These are phyloP conservation scores for Ictalurus furcatus DNA, from an alignment of 2,113 vertebrate genomes.

Conservation along the genomic window DNA sequence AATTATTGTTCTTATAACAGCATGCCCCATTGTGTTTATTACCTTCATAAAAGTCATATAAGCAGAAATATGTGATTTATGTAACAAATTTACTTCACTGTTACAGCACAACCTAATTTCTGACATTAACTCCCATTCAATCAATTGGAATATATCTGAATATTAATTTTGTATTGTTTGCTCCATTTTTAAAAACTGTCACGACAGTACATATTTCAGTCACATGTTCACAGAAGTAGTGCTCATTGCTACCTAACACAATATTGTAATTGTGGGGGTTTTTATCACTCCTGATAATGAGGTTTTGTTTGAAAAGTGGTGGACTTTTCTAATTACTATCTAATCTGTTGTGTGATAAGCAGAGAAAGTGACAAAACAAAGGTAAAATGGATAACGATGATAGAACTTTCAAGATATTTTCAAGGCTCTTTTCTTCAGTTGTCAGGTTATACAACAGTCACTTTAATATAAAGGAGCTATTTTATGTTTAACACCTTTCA, in stretches of 20 bases:
- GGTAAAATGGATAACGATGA: not conserved
- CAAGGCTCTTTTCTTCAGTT: not conserved
- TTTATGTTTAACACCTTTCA: not conserved
- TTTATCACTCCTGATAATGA: not conserved
- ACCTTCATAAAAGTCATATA: not conserved
- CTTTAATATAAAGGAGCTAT: slow-evolving; percentile 15
- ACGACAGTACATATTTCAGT: not conserved
- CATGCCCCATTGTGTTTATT: not conserved
- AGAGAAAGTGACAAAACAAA: not conserved
- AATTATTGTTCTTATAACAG: not conserved
- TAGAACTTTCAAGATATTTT: not conserved
- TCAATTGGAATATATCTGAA: not conserved
- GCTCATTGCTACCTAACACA: not conserved
- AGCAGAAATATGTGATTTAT: not conserved
- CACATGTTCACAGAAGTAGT: not conserved
- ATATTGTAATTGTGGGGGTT: not conserved
- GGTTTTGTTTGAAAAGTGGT: not conserved
- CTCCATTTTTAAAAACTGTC: not conserved
- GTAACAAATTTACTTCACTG: not conserved
- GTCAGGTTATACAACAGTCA: not conserved
- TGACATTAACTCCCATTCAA: not conserved
- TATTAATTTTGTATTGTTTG: not conserved
- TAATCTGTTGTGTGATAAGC: not conserved
- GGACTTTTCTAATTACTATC: not conserved
- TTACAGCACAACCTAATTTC: not conserved